A percentile compares a stretch with the other conserved stretches of the same genome.
Conservation (phyloP, 2,888 invertebrate species). For the Orchestes rusci region DNA sequence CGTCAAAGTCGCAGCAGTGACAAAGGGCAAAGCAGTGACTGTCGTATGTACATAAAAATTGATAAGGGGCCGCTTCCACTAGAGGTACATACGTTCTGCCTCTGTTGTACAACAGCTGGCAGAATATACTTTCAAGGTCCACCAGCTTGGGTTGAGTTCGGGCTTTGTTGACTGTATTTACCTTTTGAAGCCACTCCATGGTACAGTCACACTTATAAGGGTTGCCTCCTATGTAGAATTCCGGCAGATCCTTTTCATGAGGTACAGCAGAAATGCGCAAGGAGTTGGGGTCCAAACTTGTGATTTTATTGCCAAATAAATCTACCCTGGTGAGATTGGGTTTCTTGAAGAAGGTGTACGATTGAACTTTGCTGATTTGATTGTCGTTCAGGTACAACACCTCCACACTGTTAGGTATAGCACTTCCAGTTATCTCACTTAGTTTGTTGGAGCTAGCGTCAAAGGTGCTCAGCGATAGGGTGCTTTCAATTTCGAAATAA, state of each 20-base stretch:
- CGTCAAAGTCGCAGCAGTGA: conserved; percentile 86
- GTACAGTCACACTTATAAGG: conserved; percentile 84
- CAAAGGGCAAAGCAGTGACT: conserved; percentile 81
- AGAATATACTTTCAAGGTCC: conserved; percentile 76
- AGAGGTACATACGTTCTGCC: conserved; percentile 66
- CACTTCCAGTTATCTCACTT: conserved; percentile 73
- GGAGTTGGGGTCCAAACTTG: conserved; percentile 67
- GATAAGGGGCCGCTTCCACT: conserved; percentile 71
- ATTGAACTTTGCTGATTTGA: conserved; percentile 73
- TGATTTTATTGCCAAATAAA: conserved; percentile 72
- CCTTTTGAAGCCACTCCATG: conserved; percentile 85
- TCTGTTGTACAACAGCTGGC: conserved; percentile 71
- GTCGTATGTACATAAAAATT: conserved; percentile 79
- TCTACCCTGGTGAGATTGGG: conserved; percentile 77
- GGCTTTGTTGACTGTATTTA: conserved; percentile 65
- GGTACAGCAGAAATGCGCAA: conserved; percentile 69
- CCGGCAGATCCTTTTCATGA: conserved; percentile 63
- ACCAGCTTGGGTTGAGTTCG: conserved; percentile 74
- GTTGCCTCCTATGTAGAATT: conserved; percentile 80
- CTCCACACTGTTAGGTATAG: conserved; percentile 77
- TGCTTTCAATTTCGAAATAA: conserved; percentile 76
- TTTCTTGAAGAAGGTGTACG: conserved; percentile 81
- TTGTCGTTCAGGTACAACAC: conserved; percentile 74
- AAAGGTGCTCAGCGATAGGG: conserved; percentile 69
- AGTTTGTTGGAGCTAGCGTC: conserved; percentile 77